Conservation (phyloP, 2,797 vertebrate species). For the Anguilla megastoma region DNA sequence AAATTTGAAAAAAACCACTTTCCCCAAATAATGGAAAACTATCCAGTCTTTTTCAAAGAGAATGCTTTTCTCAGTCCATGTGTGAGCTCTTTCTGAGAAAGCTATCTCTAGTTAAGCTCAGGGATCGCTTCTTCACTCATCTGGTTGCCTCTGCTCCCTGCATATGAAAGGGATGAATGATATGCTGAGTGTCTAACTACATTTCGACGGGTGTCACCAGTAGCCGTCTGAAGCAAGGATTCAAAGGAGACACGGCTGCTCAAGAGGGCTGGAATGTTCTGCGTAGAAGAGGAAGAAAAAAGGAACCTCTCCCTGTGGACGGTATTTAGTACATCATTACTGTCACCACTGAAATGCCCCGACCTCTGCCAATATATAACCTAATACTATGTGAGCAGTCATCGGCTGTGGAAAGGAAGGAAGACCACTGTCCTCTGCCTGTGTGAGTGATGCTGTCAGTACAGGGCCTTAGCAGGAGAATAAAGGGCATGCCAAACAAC, state of each 20-base stretch:
- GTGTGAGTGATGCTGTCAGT: not conserved
- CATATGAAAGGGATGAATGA: slow-evolving; percentile 35
- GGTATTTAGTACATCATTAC: slow-evolving; percentile 1
- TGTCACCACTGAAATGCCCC: not conserved
- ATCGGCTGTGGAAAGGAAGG: not conserved
- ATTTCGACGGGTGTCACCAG: slow-evolving; percentile 14
- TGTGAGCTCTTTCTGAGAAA: not conserved
- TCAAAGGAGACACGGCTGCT: not conserved
- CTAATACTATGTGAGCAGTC: not conserved
- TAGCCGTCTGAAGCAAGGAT: not conserved
- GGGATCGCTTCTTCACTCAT: not conserved
- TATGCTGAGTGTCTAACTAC: slow-evolving; percentile 40
- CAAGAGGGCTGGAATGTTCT: not conserved
- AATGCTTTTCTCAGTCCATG: not conserved
- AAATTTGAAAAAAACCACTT: too few relatives aligned
- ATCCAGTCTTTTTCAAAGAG: not conserved
- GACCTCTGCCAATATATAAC: not conserved
- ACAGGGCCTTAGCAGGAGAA: not conserved
- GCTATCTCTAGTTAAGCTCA: not conserved
- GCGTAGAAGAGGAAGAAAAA: not conserved
- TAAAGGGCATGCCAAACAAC: not conserved
- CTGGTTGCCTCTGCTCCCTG: slow-evolving; percentile 27
- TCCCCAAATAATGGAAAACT: too few relatives aligned
- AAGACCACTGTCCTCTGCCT: not conserved
- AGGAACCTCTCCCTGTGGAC: not conserved